Percentiles rank a stretch among this genome's conserved stretches.
Conservation (phyloP, 2,888 invertebrate species). For the Silvanus unidentatus region DNA sequence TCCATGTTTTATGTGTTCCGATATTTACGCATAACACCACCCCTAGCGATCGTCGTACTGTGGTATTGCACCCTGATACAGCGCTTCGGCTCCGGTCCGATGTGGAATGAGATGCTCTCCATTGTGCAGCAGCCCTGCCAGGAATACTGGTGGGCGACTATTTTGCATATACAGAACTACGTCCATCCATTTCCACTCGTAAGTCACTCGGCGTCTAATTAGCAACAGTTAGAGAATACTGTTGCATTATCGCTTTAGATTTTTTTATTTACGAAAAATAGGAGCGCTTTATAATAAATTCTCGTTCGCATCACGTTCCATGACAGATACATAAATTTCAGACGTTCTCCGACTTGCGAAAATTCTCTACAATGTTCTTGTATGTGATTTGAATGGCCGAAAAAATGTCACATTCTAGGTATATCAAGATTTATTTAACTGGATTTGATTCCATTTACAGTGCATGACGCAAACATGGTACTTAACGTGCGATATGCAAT, state of each 20-base stretch:
- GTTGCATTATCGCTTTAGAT: no score
- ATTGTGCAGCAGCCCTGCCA: conserved; percentile 34
- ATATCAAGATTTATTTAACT: no score
- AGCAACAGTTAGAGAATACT: no score
- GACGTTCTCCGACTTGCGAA: no score
- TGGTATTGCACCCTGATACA: conserved; percentile 45
- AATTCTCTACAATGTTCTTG: no score
- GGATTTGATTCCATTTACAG: no score
- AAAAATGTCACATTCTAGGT: no score
- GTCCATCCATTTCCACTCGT: conserved; percentile 34
- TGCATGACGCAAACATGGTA: conserved; percentile 48
- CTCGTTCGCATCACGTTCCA: no score
- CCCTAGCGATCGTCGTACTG: conserved; percentile 45
- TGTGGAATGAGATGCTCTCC: conserved; percentile 39
- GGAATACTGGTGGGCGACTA: conserved; percentile 43
- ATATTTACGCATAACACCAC: conserved; percentile 48
- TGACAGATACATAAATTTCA: no score
- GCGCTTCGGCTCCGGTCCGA: conserved; percentile 47
- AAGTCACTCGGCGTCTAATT: conserved; percentile 12
- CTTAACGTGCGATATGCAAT: conserved; percentile 47
- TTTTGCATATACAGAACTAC: conserved; percentile 45
- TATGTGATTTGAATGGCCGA: no score
- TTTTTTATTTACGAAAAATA: no score
- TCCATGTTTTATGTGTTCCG: conserved; percentile 44
- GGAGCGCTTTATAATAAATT: no score